Percentiles rank a stretch among this genome's conserved stretches.
phyloP scores from a whole-genome alignment of 2,113 vertebrate species.

The Mus musculus region GRCm39 chr2:120947501-120948000 shows the following conservation, averaged over 20 bases:
- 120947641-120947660: not conserved
- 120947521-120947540: not conserved
- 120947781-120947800: not conserved
- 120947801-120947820: not conserved
- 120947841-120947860: not conserved
- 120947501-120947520: conserved; percentile 10
- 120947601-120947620: not conserved
- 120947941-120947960: not conserved
- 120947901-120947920: not conserved
- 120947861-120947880: not conserved
- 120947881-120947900: not conserved
- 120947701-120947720: not conserved
- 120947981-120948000: not conserved
- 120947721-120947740: too few relatives aligned
- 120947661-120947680: not conserved
- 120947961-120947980: not conserved
- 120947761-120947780: not conserved
- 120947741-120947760: not conserved
- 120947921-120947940: not conserved
- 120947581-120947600: not conserved
- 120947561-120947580: conserved; percentile 43
- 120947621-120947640: not conserved
- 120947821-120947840: not conserved
- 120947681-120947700: not conserved
- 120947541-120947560: conserved; percentile 36